Base-by-base conservation (phyloP, 1,140 invertebrate species). In the Hypothenemus hampei region DNA sequence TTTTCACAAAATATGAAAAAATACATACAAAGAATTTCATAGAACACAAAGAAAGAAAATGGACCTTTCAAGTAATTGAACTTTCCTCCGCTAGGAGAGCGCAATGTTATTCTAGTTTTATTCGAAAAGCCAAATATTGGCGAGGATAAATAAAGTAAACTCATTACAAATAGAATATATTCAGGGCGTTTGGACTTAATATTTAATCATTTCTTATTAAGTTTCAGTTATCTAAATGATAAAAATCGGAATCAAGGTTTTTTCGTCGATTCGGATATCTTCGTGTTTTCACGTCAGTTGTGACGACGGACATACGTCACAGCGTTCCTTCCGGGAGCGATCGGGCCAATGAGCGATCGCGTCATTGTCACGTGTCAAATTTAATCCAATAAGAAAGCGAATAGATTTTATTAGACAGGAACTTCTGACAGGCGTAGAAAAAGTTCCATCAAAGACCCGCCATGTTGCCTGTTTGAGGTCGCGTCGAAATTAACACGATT, bases 381-480 rank as follows among this genome's bases (percentile, higher is more conserved):
- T 57, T 66, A 59, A 63, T 65, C 79, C 81, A 82, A 82, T 83
- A 68, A 71, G 43, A 69, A 49, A 19, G 56, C 65, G 61, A 63
- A 59, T 64, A 72, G 74, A 72, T 72, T 75, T 79, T 78, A 76
- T 75, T 78, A 80, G 80, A 84, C 84, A 83, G 84, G 80, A 80
- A 83, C 83, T 86, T 85, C 83, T 87, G 85, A 88, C 87, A 87
- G 87, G 85, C 85, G 84, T 87, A 88, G 82, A 85, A 87, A 87
- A 88, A 88, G 81, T 87, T 85, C 86, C 85, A 86, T 87, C 86
- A 88, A 50, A 87, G 85, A 88, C 85, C 86, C 85, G 87, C 87
- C 87, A 90, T 90, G 83, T 89, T 89, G 84, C 80, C 79, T 81
- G 79, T 79, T 77, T 78, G 78, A 80, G 80, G 82, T 78, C 80